Percentiles rank a stretch among this genome's conserved stretches.
phyloP scores from a whole-genome alignment of 2,888 invertebrate species.

The Tetragnatha montana region DNA sequence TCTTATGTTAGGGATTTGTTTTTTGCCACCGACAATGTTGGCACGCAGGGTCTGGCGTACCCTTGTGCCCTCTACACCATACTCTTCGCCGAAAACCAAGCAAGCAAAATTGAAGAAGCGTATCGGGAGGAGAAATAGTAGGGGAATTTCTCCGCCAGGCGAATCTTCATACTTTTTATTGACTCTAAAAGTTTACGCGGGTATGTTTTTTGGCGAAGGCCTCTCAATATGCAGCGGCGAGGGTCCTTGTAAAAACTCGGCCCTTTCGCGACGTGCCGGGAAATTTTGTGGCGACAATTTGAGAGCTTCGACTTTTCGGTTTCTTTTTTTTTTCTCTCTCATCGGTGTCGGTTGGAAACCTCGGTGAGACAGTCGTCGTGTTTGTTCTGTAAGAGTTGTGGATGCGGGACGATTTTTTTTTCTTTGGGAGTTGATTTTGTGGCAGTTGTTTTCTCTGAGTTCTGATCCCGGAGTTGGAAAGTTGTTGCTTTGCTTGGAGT shows the following conservation, averaged over 20 bases:
- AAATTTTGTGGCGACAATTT: constrained; percentile 50
- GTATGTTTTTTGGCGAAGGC: not conserved
- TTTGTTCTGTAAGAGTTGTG: not conserved
- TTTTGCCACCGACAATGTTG: not conserved
- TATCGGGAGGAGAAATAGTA: not conserved
- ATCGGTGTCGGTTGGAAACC: too few relatives aligned
- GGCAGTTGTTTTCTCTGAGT: not conserved
- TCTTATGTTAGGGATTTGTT: not conserved
- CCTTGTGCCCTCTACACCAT: not conserved
- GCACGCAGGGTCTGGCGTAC: not conserved
- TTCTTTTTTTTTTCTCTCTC: not conserved
- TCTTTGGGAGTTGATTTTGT: not conserved
- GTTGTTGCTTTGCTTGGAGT: too few relatives aligned
- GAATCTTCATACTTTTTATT: constrained; percentile 54
- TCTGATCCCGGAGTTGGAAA: too few relatives aligned
- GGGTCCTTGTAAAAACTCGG: constrained; percentile 16
- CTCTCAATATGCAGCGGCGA: constrained; percentile 41
- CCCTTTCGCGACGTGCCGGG: constrained; percentile 17
- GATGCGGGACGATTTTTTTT: not conserved
- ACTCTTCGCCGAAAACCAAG: not conserved
- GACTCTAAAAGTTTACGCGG: constrained; percentile 56
- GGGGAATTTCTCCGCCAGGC: not conserved
- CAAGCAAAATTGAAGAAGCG: not conserved
- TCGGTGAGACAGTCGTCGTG: not conserved
- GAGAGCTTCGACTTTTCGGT: constrained; percentile 4